Percentiles rank a stretch among this genome's conserved stretches.
Conservation (phyloP, 1,140 invertebrate species). For the Diorhabda carinulata region DNA sequence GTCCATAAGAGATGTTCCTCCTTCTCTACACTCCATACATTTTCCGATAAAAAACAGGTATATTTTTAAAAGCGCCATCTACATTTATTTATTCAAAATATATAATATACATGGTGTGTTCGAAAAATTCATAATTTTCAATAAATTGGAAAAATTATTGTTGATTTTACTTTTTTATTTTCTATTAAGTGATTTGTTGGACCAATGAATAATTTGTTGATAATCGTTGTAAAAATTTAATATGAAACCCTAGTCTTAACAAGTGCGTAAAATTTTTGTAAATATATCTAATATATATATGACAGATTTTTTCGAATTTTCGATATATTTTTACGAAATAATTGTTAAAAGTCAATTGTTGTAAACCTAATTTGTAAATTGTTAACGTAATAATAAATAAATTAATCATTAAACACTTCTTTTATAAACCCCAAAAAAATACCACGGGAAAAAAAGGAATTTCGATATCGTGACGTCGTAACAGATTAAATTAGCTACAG, state of each 20-base stretch:
- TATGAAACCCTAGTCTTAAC: constrained; percentile 35
- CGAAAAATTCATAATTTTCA: no score
- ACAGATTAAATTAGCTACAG: no score
- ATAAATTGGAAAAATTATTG: constrained; percentile 22
- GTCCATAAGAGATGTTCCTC: no score
- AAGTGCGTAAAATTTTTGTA: constrained; percentile 23
- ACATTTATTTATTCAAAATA: no score
- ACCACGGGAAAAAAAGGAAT: no score
- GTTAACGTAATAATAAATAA: constrained; percentile 20
- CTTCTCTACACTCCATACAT: no score
- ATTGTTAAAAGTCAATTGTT: constrained; percentile 26
- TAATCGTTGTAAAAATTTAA: constrained; percentile 29
- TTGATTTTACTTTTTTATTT: constrained; percentile 22
- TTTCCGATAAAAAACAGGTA: no score
- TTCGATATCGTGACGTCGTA: no score
- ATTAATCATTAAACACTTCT: background rate
- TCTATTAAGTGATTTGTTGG: constrained; percentile 37
- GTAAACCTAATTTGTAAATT: constrained; percentile 24
- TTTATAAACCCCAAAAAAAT: no score
- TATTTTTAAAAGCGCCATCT: no score
- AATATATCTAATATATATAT: constrained; percentile 4
- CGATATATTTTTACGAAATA: constrained; percentile 24
- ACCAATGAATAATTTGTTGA: constrained; percentile 36
- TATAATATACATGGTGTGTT: no score
- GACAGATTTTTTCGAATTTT: constrained; percentile 12